Evolutionary conservation across 2,113 vertebrate genomes (phyloP), one percentile per base, ranked within the genome.

Genomic region (Periophthalmus modestus): DNA sequence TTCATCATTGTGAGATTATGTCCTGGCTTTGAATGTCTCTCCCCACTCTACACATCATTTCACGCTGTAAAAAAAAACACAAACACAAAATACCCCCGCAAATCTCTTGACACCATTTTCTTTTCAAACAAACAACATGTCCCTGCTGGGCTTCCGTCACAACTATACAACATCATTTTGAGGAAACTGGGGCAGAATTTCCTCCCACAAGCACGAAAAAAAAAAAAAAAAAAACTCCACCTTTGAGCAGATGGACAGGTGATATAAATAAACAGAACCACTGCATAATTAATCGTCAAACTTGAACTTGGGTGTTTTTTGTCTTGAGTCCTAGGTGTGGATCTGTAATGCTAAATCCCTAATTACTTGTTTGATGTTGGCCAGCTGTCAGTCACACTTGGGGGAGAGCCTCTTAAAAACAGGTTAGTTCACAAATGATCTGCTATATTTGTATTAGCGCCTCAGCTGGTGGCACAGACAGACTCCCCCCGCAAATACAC

Each of bases 361-460:
- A 93, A 94, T 94, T 92, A 93, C 86, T 84, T 91, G 79, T 86
- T 89, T 85, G 84, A 88, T 91, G 87, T 92, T 90, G 89, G 87
- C 90, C 91, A 91, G 89, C 90, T 92, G 94, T 91, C 90, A 88
- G 89, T 91, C 92, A 92, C 92, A 93, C 93, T 91, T 93, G 89
- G 79, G 84, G 83, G 75, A 92, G 85, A 78, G 82, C 82, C 86
- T 85, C 90, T 91, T 93, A 92, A 89, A 94, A 89, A 88, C 82
- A 91, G 91, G 90, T 92, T 93, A 92, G 89, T 89, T 89, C 85
- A 92, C 90, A 93, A 92, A 94, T 93, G 16, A 93, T 93, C 91
- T 93, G 93, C 91, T 93, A 92, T 93, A 93, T 93, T 94, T 93
- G 92, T 92, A 92, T 93, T 93, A 94, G 93, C 93, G 84, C 94